Conservation (phyloP, 2,113 vertebrate genomes). For the Phasianus colchicus region DNA sequence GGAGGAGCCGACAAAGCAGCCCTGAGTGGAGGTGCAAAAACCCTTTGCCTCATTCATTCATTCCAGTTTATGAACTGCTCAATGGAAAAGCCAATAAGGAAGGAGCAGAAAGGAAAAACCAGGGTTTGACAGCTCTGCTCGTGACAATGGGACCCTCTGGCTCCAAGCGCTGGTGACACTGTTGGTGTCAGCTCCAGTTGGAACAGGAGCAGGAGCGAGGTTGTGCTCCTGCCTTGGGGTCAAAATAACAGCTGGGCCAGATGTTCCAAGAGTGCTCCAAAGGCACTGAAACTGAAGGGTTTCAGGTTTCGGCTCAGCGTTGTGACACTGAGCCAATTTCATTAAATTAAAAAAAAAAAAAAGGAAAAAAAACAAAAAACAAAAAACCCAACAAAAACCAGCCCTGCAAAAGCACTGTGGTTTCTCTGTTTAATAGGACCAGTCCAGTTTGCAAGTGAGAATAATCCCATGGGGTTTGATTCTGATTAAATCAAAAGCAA, state of each 20-base stretch:
- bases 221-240: slow-evolving; percentile 39
- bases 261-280: slow-evolving; percentile 41
- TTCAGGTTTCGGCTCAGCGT: slow-evolving; percentile 24
- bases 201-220: neutral
- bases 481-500: slow-evolving; percentile 51
- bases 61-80: neutral
- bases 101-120: too few relatives aligned
- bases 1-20: neutral
- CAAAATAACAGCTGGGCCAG: slow-evolving; percentile 57
- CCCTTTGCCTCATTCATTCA: neutral
- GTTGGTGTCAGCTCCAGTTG: neutral
- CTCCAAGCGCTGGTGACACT: neutral
- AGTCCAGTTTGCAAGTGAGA: slow-evolving; percentile 47
- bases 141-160: rapidly evolving
- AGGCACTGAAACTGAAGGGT: neutral
- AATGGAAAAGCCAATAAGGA: neutral
- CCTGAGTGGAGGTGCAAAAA: rapidly evolving
- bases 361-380: neutral
- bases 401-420: neutral
- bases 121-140: neutral
- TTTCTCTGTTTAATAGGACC: slow-evolving; percentile 14
- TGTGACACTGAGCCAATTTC: slow-evolving; percentile 33
- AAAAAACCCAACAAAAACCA: neutral
- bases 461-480: slow-evolving; percentile 50
- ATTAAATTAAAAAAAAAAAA: neutral